Evolutionary conservation across 2,113 vertebrate species (phyloP).

Genomic region (Condylura cristata): DNA sequence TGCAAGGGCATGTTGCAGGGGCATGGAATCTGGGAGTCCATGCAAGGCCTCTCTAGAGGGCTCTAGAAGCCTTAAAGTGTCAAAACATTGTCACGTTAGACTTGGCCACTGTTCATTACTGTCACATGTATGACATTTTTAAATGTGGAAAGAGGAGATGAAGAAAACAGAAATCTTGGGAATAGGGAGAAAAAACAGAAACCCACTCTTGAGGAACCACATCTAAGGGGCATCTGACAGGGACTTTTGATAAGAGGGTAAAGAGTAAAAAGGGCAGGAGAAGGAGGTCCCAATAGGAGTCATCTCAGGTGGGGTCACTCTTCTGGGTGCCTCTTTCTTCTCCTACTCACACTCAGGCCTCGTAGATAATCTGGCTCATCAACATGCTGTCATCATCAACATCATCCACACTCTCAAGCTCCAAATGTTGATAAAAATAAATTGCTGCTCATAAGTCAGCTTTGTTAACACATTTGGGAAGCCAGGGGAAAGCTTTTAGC

Average conservation of each 20-base stretch:
- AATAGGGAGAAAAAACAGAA: not conserved
- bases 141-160: not conserved
- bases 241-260: not conserved
- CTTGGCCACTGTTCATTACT: not conserved
- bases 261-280: not conserved
- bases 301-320: fast-evolving
- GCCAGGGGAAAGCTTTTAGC: not conserved
- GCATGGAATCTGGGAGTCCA: not conserved
- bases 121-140: not conserved
- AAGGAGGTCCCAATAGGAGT: too few relatives aligned
- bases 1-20: not conserved
- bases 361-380: not conserved
- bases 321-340: not conserved
- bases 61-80: not conserved
- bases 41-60: not conserved
- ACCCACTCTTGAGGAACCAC: not conserved
- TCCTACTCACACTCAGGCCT: not conserved
- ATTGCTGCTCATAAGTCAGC: slow-evolving; percentile 34
- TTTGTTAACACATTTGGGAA: slow-evolving; percentile 34
- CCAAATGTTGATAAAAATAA: slow-evolving; percentile 33
- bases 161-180: not conserved
- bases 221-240: not conserved
- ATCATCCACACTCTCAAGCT: not conserved
- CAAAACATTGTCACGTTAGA: not conserved
- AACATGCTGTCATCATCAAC: not conserved